Base-by-base conservation (phyloP, 2,888 invertebrate species). In the Acrocyrtus sp. region DNA sequence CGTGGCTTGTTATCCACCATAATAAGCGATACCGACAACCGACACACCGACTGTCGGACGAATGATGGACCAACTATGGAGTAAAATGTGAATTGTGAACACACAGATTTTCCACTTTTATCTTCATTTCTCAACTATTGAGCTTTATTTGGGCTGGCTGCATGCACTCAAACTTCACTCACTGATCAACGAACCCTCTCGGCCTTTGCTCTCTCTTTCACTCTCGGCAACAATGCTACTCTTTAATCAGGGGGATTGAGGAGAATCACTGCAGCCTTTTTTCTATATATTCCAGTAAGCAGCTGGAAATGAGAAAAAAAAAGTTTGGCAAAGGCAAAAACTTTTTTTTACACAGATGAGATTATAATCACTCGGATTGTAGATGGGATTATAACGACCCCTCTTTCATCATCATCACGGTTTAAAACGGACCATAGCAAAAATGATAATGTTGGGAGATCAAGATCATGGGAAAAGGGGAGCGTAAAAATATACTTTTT, bases 361-460 rank as follows among this genome's bases (percentile, higher is more conserved):
- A 67, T 67, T 67, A 67, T 67, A 67, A 67, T 67, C 67, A 67
- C 67, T 51, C 10, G 50, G 58, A 58, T 63, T 60, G 39, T 60
- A 67, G 67, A 67, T 67, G 58, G 67, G 67, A 60, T 67, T 67
- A 67, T 67, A 67, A 67, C 67, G 51, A 67, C 67, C 58, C 50
- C 41, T 39, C 48, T 4, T 26, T 45, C 8, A 17, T 45, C 45
- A 45, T 45, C 5, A n/a, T 6, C 15, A 45, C 4, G 19, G 19
- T 4, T 21, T 17, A 45, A 6, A n/a, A n/a, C 45, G 50, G 24
- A 3, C 3, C 8, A 17, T 4, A 57, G 57, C 57, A 12, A 19
- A 48, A n/a, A 61, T n/a, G n/a, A n/a, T n/a, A 61, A 26, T 45
- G 45, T 39, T 43, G 43, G 15, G 56, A 56, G 34, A 56, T 56